phyloP scores from a whole-genome alignment of 2,888 invertebrate genomes.

The Neoscelio sp. region DNA sequence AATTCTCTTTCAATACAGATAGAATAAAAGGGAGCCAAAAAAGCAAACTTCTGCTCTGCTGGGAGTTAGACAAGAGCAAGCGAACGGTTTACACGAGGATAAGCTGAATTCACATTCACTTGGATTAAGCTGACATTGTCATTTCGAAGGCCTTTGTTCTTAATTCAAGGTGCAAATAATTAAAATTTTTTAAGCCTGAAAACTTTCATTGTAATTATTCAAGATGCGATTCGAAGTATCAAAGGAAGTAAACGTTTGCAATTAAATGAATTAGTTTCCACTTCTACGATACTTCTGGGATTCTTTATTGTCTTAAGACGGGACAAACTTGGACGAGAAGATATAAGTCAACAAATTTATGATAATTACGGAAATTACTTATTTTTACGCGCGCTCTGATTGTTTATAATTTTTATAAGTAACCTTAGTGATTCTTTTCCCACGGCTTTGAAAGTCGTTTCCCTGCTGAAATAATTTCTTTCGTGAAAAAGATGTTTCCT shows the following conservation, averaged over 20 bases:
- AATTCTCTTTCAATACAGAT: conserved; percentile 59
- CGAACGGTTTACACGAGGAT: conserved; percentile 59
- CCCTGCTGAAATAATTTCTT: conserved; percentile 30
- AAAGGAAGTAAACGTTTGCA: conserved; percentile 33
- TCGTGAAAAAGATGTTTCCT: conserved; percentile 46
- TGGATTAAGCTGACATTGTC: conserved; percentile 65
- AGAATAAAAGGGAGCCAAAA: conserved; percentile 51
- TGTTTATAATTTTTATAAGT: conserved; percentile 41
- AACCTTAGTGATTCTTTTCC: conserved; percentile 23
- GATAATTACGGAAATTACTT: conserved; percentile 9
- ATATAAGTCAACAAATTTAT: conserved; percentile 28
- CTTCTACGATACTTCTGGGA: neutral
- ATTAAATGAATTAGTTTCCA: conserved; percentile 47
- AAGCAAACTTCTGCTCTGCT: conserved; percentile 58
- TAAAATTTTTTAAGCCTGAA: conserved; percentile 46
- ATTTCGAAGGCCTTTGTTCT: conserved; percentile 60
- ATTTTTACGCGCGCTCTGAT: neutral
- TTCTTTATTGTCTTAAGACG: neutral
- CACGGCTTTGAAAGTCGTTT: conserved; percentile 8
- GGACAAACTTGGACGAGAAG: neutral
- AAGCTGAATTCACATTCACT: conserved; percentile 62
- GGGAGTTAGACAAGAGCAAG: conserved; percentile 59
- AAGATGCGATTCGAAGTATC: conserved; percentile 1
- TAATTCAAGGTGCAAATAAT: conserved; percentile 58
- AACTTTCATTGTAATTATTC: conserved; percentile 30